Conservation (phyloP, 2,797 vertebrate species). For the Peromyscus eremicus region DNA sequence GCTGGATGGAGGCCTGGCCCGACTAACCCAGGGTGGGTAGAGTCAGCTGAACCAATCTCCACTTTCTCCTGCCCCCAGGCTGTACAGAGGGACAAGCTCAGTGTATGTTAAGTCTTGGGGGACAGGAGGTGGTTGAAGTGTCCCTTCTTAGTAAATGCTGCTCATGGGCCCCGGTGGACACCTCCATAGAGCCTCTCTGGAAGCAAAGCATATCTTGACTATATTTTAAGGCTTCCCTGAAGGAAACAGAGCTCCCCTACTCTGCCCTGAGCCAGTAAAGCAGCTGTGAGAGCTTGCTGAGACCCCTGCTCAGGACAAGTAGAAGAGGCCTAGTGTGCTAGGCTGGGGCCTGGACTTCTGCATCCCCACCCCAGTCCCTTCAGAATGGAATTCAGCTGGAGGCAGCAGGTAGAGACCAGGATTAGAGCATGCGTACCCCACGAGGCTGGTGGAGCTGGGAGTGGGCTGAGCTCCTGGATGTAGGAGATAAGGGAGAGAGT, state of each 20-base stretch:
- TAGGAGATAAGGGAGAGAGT: neutral
- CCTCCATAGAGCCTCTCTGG: slow-evolving; percentile 4
- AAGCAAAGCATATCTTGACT: neutral
- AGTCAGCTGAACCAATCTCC: no score
- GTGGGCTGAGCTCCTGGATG: neutral
- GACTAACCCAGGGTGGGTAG: neutral
- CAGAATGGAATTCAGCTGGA: neutral
- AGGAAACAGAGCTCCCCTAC: neutral
- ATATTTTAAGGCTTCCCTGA: slow-evolving; percentile 29
- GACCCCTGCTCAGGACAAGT: neutral
- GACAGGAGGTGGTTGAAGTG: neutral
- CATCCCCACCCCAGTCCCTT: neutral
- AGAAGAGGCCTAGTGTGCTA: neutral
- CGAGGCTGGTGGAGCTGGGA: accelerated
- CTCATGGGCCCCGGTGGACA: neutral
- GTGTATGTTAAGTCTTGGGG: neutral
- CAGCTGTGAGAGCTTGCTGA: neutral
- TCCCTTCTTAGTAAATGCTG: slow-evolving; percentile 26
- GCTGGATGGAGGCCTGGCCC: neutral
- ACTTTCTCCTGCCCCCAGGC: neutral
- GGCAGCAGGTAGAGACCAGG: neutral
- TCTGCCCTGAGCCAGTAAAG: neutral
- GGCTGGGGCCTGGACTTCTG: no score
- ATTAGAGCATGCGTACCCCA: neutral
- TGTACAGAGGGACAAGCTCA: neutral